These are phyloP conservation scores for Parnassius orleans DNA, from an alignment of 2,888 invertebrate genomes.

Conservation along the genomic window DNA sequence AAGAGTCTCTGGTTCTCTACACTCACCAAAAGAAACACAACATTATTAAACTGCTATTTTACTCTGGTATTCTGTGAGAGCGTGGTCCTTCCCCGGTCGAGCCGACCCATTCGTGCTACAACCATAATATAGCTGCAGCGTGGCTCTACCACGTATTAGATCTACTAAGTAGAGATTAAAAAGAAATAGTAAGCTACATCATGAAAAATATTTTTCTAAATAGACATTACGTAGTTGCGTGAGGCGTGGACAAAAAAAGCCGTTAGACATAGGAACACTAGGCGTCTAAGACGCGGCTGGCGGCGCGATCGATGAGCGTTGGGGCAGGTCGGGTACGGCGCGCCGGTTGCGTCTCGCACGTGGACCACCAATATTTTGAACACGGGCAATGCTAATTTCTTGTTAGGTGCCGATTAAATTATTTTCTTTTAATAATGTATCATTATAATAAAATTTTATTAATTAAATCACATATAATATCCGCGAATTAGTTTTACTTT, in stretches of 20 bases:
- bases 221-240: slow-evolving; percentile 17
- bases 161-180: background rate
- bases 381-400: background rate
- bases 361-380: slow-evolving; percentile 24
- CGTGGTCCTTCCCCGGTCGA: too few relatives aligned
- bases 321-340: slow-evolving; percentile 65
- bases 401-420: background rate
- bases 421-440: too few relatives aligned
- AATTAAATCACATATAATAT: too few relatives aligned
- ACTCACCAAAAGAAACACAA: too few relatives aligned
- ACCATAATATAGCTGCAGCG: too few relatives aligned
- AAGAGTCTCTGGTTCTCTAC: too few relatives aligned
- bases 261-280: slow-evolving; percentile 44
- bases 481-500: too few relatives aligned
- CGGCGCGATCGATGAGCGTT: slow-evolving; percentile 68
- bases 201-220: background rate
- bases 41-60: too few relatives aligned
- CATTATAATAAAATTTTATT: too few relatives aligned
- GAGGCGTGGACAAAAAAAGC: slow-evolving; percentile 30
- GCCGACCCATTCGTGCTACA: too few relatives aligned
- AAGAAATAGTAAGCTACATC: background rate
- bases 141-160: too few relatives aligned
- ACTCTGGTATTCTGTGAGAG: too few relatives aligned
- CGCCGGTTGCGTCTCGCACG: slow-evolving; percentile 40
- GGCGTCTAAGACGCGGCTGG: slow-evolving; percentile 44